A percentile compares a stretch with the other conserved stretches of the same genome.
Conservation (phyloP, 2,113 vertebrate species). For the Ictalurus punctatus region DNA sequence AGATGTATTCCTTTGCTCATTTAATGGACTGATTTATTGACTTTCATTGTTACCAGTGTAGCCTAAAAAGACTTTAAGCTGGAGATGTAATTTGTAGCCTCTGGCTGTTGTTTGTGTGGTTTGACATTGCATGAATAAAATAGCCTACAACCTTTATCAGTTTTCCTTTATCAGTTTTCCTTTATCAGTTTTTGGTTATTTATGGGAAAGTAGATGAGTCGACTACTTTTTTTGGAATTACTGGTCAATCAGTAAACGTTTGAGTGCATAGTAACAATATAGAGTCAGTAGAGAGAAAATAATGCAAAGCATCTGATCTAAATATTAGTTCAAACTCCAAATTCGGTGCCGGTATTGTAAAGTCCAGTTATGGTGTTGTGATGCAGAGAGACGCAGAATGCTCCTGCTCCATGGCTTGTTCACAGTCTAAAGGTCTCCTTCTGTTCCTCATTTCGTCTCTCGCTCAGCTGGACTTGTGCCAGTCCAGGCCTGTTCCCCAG, state of each 20-base stretch:
- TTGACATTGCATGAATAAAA: neutral
- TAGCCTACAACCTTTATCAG: neutral
- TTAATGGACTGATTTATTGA: too few species aligned
- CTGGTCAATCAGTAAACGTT: neutral
- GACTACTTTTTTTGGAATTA: neutral
- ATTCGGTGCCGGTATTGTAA: neutral
- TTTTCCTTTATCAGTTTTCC: neutral
- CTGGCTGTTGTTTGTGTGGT: neutral
- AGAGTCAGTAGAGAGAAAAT: neutral
- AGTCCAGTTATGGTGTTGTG: neutral
- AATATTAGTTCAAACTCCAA: neutral
- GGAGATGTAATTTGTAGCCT: neutral
- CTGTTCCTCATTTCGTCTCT: neutral
- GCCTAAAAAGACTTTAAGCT: neutral
- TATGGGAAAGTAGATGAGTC: neutral
- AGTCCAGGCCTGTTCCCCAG: constrained; percentile 69
- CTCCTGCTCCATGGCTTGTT: neutral
- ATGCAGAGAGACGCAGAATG: neutral
- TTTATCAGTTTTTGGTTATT: neutral
- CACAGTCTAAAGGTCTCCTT: neutral
- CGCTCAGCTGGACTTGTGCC: constrained; percentile 57
- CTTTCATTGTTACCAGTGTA: neutral
- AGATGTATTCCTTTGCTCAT: too few species aligned
- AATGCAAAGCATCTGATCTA: neutral
- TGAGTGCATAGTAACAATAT: neutral